Evolutionary conservation across 2,888 invertebrate genomes (phyloP), one percentile per base, ranked within the genome.

Genomic region (Drosophila peninsularis): DNA sequence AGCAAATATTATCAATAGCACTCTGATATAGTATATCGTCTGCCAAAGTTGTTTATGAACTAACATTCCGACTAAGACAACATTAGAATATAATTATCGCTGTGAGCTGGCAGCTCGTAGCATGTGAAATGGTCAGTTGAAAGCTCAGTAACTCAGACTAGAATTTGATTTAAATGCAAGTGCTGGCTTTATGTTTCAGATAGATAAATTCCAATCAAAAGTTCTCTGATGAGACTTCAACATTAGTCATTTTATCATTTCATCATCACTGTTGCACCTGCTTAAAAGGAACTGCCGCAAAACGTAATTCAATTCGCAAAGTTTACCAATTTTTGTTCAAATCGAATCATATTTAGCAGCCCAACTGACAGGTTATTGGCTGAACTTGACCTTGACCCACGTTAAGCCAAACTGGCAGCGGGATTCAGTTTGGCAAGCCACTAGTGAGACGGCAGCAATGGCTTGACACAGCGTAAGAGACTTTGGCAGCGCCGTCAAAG

Each of bases 1-100:
- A 45, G 50, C 21, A 56, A 74, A 70, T 71, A 62, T 60, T 53
- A 44, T 62, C 30, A 30, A 21, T 41, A 30, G 17, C 2, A 10
- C 3, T 7, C 39, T 7, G 37, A 41, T 19, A 21, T 27, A 42
- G 49, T 19, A 32, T 32, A 34, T 14, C 17, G 49, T 5, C 3
- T n/a, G n/a, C n/a, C 34, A 4, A 30, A 34, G 49, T 13, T 14
- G 5, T 34, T 34, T 13, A 21, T 21, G 1, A 49, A 30, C 30
- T 17, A 30, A 24, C 5, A 24, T 24, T 24, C 24, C 24, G 5
- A 24, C 5, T 5, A 24, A 17, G 11, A 30, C 30, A 30, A 13
- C 17, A 47, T 30, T 11, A n/a, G 10, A 11, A 6, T 7, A 19
- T 49, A 17, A 19, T 19, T 13, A 7, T 49, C 6, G 6, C 5